Evolutionary conservation across 92 coral and sea anemone genomes (phyloP), one percentile per base, ranked within the genome.

Genomic region (Zoanthus solanderi): DNA sequence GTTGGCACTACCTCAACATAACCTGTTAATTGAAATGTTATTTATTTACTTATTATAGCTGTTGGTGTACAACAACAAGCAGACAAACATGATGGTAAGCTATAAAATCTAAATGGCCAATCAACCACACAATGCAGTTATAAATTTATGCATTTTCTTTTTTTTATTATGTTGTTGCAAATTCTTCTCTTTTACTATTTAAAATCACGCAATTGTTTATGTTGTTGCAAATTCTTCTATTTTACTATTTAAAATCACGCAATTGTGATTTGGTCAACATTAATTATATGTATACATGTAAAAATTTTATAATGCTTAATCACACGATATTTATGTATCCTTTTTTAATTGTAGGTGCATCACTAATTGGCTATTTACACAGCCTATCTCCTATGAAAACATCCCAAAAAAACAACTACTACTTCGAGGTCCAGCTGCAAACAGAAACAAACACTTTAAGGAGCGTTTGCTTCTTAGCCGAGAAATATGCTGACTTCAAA

Each of bases 381-480:
- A 78, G 48, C 75, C 76, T 78, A 47, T 87, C 86, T 9, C 53
- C 87, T 17, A 78, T 87, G 13, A 87, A 87, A 61, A 79, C 50
- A 63, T 57, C 76, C 44, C 87, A 87, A 65, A 34, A 7, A 78
- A 68, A 87, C 47, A 87, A 87, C 58, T 0, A 16, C 17, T 87
- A 87, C 79, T 87, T 87, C 31, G 78, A 87, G 58, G 17, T 87
- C 56, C 44, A 42, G 34, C 74, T 87, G 78, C 90, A 87, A 78
- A 87, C 90, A 4, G 54, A 87, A 63, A 15, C 50, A 7, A 18
- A 29, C 23, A 88, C 72, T 28, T 88, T 37, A 52, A 88, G 91
- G 53, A 82, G 75, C 53, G 91, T 82, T 7, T 88, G 88, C 71
- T 88, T 88, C 83, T 88, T 83, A 6, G 72, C 91, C 12, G 91